phyloP scores from a whole-genome alignment of 1,140 invertebrate genomes.

The Hestina assimilis region DNA sequence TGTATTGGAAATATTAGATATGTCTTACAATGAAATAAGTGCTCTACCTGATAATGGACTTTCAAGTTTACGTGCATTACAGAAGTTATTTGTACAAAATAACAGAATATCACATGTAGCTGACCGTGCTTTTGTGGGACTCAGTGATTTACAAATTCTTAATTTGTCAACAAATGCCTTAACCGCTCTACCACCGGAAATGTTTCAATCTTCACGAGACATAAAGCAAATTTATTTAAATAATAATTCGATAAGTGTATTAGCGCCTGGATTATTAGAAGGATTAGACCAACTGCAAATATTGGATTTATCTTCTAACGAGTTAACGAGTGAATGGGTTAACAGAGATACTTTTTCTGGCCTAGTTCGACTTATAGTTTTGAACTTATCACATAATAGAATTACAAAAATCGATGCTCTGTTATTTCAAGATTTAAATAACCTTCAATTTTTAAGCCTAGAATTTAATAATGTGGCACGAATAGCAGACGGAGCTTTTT shows the following conservation, averaged over 20 bases:
- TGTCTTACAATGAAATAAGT: conserved; percentile 86
- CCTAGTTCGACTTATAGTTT: conserved; percentile 84
- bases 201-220: conserved; percentile 85
- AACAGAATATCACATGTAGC: conserved; percentile 86
- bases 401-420: conserved; percentile 85
- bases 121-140: conserved; percentile 86
- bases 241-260: conserved; percentile 88
- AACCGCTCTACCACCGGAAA: conserved; percentile 86
- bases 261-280: conserved; percentile 88
- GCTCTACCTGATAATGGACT: conserved; percentile 85
- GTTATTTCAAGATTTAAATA: conserved; percentile 87
- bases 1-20: conserved; percentile 84
- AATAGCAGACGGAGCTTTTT: conserved; percentile 87
- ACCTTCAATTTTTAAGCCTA: conserved; percentile 87
- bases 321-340: conserved; percentile 88
- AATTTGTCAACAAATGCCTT: conserved; percentile 89
- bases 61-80: conserved; percentile 83
- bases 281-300: conserved; percentile 87
- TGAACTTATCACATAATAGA: conserved; percentile 88
- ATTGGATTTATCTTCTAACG: conserved; percentile 88
- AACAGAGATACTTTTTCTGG: conserved; percentile 89
- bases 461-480: conserved; percentile 87
- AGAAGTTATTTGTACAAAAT: conserved; percentile 84
- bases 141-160: conserved; percentile 83
- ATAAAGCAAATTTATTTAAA: conserved; percentile 87